Base-by-base conservation (phyloP, 2,113 vertebrate species). In the Peromyscus polionotus region DNA sequence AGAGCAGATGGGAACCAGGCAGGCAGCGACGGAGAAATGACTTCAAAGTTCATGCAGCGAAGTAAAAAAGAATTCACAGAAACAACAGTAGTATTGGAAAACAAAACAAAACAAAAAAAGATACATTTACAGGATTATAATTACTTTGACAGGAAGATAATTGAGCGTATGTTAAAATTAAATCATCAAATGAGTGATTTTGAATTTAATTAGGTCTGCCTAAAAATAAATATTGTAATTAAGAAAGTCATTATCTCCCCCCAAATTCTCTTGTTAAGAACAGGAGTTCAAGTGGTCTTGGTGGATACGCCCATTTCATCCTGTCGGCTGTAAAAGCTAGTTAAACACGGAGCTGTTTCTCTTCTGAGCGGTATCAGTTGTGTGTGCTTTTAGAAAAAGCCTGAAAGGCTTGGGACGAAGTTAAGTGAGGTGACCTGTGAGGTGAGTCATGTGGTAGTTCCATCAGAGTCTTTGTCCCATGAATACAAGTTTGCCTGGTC, bases 1-100 rank as follows among this genome's bases (percentile, higher is more conserved):
- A 79, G 98, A 99, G 85, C 99, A 99, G 88, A 99, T 87, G 26
- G 99, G 99, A 97, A 99, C 97, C 59, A 99, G 98, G 94, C 99
- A 99, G 54, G 99, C 98, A 57, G 99, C 99, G 92, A 98, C 98
- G 0, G 99, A 98, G 95, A 97, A 99, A 97, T 99, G 99, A 70
- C 99, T 99, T 98, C 81, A 61, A 76, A 95, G 93, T 24, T 96
- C 79, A 92, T 57, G 61, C 4, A 9, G 54, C 14, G 26, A 83
- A 81, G 51, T 26, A 0, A 6, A 73, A 45, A 92, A 76, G 14
- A 28, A 26, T 20, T 57, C 67, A 88, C 36, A 83, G 67, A 81
- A 67, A 88, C 14, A 90, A 19, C 7, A 68, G 48, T n/a, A 3
- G 19, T 54, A 48, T 31, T 31, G 13, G 20, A 72, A 86, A 68